Conservation (phyloP, 2,797 vertebrate species). For the Eulemur mongoz region DNA sequence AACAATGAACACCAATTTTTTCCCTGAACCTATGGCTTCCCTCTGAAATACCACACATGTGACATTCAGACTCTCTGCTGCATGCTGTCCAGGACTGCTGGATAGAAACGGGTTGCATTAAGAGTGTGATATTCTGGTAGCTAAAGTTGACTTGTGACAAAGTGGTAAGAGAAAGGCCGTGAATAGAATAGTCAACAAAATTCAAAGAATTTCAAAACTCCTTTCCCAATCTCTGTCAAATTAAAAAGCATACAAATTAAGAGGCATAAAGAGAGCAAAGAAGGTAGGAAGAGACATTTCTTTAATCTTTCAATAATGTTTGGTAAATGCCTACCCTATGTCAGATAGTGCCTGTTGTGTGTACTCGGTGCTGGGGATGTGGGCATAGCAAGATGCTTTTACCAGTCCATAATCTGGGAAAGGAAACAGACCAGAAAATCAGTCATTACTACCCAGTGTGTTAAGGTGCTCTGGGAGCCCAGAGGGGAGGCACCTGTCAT, state of each 20-base stretch:
- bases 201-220: constrained; percentile 39
- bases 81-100: background rate
- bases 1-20: background rate
- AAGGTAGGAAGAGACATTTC: background rate
- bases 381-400: background rate
- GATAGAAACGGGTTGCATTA: background rate
- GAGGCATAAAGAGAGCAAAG: background rate
- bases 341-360: background rate
- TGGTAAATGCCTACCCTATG: background rate
- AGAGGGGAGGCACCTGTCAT: background rate
- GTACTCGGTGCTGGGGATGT: background rate
- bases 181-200: constrained; percentile 30
- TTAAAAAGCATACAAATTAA: constrained; percentile 9
- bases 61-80: background rate
- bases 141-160: background rate
- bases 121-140: background rate
- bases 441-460: background rate
- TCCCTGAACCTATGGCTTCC: background rate
- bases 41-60: background rate
- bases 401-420: background rate
- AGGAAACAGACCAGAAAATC: background rate
- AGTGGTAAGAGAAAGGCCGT: background rate
- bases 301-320: background rate
- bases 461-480: background rate
- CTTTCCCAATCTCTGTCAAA: background rate